A percentile compares a stretch with the other conserved stretches of the same genome.
Evolutionary conservation across 2,797 vertebrate genomes (phyloP).

Genomic region (Pogonophryne albipinna): DNA sequence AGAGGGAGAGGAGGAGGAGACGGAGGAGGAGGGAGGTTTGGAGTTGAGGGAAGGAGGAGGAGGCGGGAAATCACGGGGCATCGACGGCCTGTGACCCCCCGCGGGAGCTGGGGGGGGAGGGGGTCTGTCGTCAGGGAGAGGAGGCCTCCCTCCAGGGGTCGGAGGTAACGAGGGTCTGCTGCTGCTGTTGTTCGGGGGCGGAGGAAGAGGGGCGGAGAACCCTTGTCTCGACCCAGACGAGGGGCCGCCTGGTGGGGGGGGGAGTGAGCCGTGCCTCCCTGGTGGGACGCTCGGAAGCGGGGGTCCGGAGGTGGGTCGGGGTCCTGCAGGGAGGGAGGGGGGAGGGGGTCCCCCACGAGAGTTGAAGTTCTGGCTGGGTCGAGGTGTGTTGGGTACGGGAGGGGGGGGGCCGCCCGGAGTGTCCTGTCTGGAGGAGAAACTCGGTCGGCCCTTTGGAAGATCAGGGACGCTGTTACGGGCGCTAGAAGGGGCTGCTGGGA

Average conservation of each 20-base stretch:
- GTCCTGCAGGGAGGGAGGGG: constrained; percentile 74
- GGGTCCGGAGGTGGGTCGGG: constrained; percentile 65
- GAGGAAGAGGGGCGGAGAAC: constrained; percentile 59
- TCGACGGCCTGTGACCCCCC: constrained; percentile 82
- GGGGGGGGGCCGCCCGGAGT: constrained; percentile 86
- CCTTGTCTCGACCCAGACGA: constrained; percentile 54
- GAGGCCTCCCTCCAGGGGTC: constrained; percentile 77
- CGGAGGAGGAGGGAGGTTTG: constrained; percentile 85
- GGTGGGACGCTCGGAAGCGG: constrained; percentile 72
- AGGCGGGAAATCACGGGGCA: constrained; percentile 81
- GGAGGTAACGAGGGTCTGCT: constrained; percentile 76
- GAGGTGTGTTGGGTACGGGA: constrained; percentile 90
- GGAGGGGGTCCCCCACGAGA: constrained; percentile 84
- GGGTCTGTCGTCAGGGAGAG: constrained; percentile 82
- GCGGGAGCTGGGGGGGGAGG: constrained; percentile 87
- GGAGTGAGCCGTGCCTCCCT: constrained; percentile 79
- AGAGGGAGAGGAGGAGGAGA: constrained; percentile 58
- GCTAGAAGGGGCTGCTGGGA: constrained; percentile 78
- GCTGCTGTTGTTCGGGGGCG: constrained; percentile 56
- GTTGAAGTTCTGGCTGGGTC: constrained; percentile 82
- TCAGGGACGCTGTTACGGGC: constrained; percentile 82
- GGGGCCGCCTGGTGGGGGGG: constrained; percentile 78
- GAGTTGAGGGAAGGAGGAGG: constrained; percentile 86
- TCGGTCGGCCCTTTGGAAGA: constrained; percentile 84
- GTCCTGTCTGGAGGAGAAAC: constrained; percentile 82